Base-by-base conservation (phyloP, 2,113 vertebrate genomes). In the Lipophrys pholis region DNA sequence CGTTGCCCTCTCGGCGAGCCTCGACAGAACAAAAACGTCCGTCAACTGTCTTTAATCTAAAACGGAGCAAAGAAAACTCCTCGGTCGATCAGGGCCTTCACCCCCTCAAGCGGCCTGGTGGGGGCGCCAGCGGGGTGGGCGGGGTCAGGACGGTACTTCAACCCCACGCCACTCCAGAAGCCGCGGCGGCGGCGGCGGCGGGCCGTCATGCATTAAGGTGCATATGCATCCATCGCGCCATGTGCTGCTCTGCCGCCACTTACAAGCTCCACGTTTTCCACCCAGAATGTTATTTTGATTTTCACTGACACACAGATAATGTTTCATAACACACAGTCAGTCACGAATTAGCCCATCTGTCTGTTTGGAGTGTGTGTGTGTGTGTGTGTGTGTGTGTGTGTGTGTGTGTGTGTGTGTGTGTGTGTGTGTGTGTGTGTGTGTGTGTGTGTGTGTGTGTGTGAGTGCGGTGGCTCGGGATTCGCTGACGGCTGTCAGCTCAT, bases 291-390 rank as follows among this genome's bases (percentile, higher is more conserved):
- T 91, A 86, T 89, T 92, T 86, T 91, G 90, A 88, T 91, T 91
- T 4, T 88, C 83, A 77, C 86, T 83, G 88, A 90, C 91, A 89
- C 88, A 64, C 80, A 90, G 87, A 90, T 89, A 91, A 90, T 91
- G 91, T 92, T 90, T 91, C 81, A 84, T 89, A 92, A 92, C 90
- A 92, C 90, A 87, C 81, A 91, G 85, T 82, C 82, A 89, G 80
- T 89, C 88, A 91, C 86, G 78, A 89, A 88, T 89, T 82, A 88
- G 88, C 86, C 91, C 91, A 91, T 92, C 91, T 92, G 90, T 90
- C 87, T 85, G 82, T 89, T 81, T 87, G 76, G 72, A 76, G 80
- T 81, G 54, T 75, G 53, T 80, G 7, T 76, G 40, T 80, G 53
- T 80, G 16, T 79, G 71, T 81, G 62, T 73, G 8, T 72, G 63